Base-by-base conservation (phyloP, 23 tunicate genomes). In the Trididemnum clinides region DNA sequence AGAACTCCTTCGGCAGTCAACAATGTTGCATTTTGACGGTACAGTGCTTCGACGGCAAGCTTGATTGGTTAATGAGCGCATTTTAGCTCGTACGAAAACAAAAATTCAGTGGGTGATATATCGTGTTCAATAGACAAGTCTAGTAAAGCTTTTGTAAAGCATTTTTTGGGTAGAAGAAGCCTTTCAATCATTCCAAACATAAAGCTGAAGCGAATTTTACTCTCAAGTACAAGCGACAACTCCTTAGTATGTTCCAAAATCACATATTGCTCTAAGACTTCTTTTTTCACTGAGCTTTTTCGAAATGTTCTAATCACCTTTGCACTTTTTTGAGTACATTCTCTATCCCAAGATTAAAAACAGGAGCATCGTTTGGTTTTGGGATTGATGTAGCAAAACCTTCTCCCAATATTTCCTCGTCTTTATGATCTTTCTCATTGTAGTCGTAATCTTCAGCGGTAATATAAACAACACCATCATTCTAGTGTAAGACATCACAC, bases 61-160 rank as follows among this genome's bases (percentile, higher is more conserved):
- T n/a, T n/a, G n/a, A n/a, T n/a, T n/a, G n/a, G n/a, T n/a, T n/a
- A n/a, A n/a, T n/a, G n/a, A n/a, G n/a, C n/a, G n/a, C n/a, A n/a
- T n/a, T n/a, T n/a, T n/a, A n/a, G n/a, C n/a, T n/a, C n/a, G n/a
- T n/a, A n/a, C n/a, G n/a, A n/a, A n/a, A n/a, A n/a, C n/a, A n/a
- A n/a, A n/a, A n/a, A n/a, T n/a, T n/a, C n/a, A n/a, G 71, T n/a
- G 12, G 26, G 21, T 63, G 71, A 63, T 63, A 63, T 63, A 63
- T n/a, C 71, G n/a, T 63, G 28, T 21, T 21, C 71, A 63, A 63
- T 63, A 10, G 6, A 63, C 71, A 5, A 63, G n/a, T 63, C 71
- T 5, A 63, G 71, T n/a, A 63, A 63, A 63, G 71, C 71, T 63
- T 63, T 63, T n/a, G n/a, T n/a, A n/a, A 63, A 10, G n/a, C 28